Percentiles rank a stretch among this genome's conserved stretches.
Evolutionary conservation across 2,888 invertebrate species (phyloP).

Genomic region (Drosophila eohydei): DNA sequence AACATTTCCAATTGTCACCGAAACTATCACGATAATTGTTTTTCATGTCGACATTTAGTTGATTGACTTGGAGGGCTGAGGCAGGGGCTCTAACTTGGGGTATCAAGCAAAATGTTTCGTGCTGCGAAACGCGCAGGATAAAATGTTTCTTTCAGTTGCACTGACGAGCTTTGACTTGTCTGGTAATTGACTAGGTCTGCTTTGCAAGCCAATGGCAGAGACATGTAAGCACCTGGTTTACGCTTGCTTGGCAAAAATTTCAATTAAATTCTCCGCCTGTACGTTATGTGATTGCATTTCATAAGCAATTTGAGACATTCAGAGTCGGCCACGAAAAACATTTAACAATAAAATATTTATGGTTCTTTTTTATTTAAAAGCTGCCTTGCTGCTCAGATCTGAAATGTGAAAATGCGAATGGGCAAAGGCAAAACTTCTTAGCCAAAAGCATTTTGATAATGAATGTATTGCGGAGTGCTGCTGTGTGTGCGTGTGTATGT

Average conservation of each 20-base stretch:
- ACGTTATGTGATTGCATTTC: conserved; percentile 28
- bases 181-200: conserved; percentile 74
- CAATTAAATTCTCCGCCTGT: conserved; percentile 40
- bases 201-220: conserved; percentile 42
- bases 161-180: conserved; percentile 63
- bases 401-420: conserved; percentile 33
- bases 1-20: conserved; percentile 69
- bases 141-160: conserved; percentile 48
- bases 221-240: conserved; percentile 44
- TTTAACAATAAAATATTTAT: conserved; percentile 55
- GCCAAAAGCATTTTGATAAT: conserved; percentile 75
- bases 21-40: conserved; percentile 73
- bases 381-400: conserved; percentile 45
- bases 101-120: conserved; percentile 52
- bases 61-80: conserved; percentile 48
- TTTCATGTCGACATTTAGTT: conserved; percentile 60
- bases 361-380: conserved; percentile 23
- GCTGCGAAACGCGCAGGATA: conserved; percentile 28
- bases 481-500: conserved; percentile 14
- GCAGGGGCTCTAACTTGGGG: neutral
- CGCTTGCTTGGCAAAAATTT: conserved; percentile 30
- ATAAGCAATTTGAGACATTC: conserved; percentile 23
- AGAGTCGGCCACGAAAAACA: conserved; percentile 18
- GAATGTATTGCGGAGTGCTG: conserved; percentile 60
- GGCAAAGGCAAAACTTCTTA: conserved; percentile 64